Evolutionary conservation across 35 echinoderm and acorn worm genomes (phyloP).

Genomic region (Ophioderma brevispina): DNA sequence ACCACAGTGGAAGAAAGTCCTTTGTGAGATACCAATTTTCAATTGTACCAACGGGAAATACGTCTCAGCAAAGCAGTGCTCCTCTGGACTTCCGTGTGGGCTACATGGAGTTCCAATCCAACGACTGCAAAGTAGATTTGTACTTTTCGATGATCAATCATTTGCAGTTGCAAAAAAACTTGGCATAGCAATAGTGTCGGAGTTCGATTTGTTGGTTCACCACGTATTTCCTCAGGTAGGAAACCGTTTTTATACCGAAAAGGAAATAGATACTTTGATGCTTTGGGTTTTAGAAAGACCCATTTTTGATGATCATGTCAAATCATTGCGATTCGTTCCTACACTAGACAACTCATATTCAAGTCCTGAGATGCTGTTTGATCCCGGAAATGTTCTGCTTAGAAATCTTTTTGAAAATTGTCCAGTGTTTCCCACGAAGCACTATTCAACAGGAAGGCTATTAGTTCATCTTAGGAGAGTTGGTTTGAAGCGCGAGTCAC

Average conservation of each 20-base stretch:
- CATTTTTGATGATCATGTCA: background rate
- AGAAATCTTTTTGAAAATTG: background rate
- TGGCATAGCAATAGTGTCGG: too few species aligned
- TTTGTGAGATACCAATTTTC: background rate
- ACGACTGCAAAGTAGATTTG: background rate
- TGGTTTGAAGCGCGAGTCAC: background rate
- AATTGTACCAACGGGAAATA: background rate
- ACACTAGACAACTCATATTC: background rate
- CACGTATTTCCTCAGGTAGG: background rate
- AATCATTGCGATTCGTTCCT: background rate
- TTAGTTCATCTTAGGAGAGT: background rate
- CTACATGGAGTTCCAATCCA: conserved; percentile 3
- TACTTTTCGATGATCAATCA: too few species aligned
- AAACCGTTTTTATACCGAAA: background rate
- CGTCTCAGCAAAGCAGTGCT: background rate
- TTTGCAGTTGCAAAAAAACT: too few species aligned
- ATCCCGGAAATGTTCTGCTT: background rate
- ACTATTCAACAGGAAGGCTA: conserved; percentile 4
- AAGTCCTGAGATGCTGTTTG: background rate
- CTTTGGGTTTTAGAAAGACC: background rate
- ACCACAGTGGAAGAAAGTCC: background rate
- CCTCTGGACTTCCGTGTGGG: background rate
- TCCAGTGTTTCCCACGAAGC: background rate
- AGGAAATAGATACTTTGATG: conserved; percentile 1
- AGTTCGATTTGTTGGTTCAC: too few species aligned